phyloP scores from a whole-genome alignment of 2,888 invertebrate species.

The Marasmarcha lunaedactyla region DNA sequence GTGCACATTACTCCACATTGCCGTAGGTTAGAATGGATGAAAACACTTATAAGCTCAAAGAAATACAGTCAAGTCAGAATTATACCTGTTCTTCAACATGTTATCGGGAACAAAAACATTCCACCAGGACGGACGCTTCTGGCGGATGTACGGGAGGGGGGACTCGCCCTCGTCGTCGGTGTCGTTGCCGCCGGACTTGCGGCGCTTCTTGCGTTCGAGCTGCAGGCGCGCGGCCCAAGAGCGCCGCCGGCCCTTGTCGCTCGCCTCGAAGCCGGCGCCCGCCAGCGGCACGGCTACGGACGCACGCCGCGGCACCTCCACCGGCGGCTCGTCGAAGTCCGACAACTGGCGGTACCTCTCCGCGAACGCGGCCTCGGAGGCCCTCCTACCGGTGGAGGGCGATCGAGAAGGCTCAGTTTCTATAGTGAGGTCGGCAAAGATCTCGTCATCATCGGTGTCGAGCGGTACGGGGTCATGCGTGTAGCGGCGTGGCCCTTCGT shows the following conservation, averaged over 20 bases:
- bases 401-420: slow-evolving; percentile 25
- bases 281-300: slow-evolving; percentile 51
- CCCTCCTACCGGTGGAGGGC: slow-evolving; percentile 48
- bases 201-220: slow-evolving; percentile 64
- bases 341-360: slow-evolving; percentile 56
- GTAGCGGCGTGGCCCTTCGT: slow-evolving; percentile 51
- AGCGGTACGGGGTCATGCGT: slow-evolving; percentile 42
- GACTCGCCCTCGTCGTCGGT: slow-evolving; percentile 53
- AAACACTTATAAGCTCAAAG: no score
- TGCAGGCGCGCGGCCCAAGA: slow-evolving; percentile 72
- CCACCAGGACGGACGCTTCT: slow-evolving; percentile 90
- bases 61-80: no score
- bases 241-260: slow-evolving; percentile 71
- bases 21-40: neutral
- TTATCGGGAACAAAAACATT: slow-evolving; percentile 87
- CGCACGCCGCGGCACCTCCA: slow-evolving; percentile 53
- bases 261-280: slow-evolving; percentile 37
- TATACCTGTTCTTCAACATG: slow-evolving; percentile 77
- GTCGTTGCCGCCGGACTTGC: slow-evolving; percentile 64
- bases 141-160: slow-evolving; percentile 62
- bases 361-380: slow-evolving; percentile 56
- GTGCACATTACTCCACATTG: neutral
- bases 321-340: slow-evolving; percentile 53
- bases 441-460: slow-evolving; percentile 48
- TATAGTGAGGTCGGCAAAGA: slow-evolving; percentile 38